These are phyloP conservation scores for Physocephala rufipes DNA, from an alignment of 2,888 invertebrate species.

Conservation along the genomic window DNA sequence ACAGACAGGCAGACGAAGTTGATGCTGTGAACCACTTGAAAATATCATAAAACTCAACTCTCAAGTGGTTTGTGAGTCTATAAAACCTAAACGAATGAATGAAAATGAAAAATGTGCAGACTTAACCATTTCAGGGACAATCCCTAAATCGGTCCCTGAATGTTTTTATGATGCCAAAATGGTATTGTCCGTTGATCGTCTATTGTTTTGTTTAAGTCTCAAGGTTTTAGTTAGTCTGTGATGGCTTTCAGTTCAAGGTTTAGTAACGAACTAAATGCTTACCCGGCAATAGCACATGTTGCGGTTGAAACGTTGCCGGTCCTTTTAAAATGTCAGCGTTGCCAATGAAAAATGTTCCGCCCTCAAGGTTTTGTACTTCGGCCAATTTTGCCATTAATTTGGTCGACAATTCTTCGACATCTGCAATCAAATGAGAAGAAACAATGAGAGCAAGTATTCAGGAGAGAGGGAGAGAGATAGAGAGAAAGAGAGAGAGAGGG, in stretches of 20 bases:
- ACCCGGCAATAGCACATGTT: conserved; percentile 64
- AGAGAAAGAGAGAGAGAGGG: background rate
- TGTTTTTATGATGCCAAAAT: conserved; percentile 14
- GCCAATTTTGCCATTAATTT: conserved; percentile 66
- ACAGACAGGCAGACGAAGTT: background rate
- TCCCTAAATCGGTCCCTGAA: conserved; percentile 22
- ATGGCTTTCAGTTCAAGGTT: too few species aligned
- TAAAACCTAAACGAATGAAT: background rate
- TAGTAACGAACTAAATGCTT: conserved; percentile 49
- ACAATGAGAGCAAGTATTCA: conserved; percentile 29
- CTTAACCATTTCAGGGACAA: background rate
- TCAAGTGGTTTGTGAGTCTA: conserved; percentile 33
- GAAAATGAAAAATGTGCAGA: conserved; percentile 30
- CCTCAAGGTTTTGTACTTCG: conserved; percentile 65
- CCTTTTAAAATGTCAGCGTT: conserved; percentile 63
- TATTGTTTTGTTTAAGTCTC: too few species aligned
- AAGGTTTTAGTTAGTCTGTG: too few species aligned
- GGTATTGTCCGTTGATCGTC: too few species aligned
- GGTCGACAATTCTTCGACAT: conserved; percentile 66
- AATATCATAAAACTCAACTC: background rate
- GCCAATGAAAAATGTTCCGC: conserved; percentile 65
- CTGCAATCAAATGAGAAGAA: conserved; percentile 52
- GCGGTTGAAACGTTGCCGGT: conserved; percentile 61
- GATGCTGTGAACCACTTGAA: background rate
- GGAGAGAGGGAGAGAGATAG: conserved; percentile 15